Conservation (phyloP, 2,113 vertebrate genomes). For the Sialia sialis region DNA sequence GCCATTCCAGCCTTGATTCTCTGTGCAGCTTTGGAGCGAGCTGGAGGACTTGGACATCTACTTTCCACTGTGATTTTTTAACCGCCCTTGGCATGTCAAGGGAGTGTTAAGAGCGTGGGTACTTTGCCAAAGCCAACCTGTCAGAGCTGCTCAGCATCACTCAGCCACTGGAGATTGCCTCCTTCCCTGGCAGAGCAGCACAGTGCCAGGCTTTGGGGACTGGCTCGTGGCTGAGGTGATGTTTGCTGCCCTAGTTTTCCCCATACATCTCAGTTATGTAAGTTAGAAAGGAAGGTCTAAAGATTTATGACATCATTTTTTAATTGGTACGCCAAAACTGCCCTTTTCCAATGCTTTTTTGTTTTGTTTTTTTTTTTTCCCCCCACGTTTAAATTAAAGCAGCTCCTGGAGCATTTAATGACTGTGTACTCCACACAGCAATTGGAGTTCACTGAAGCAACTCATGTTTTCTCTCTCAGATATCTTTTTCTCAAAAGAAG, state of each 20-base stretch:
- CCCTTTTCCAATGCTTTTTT: not conserved
- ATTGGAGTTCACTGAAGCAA: slow-evolving; percentile 54
- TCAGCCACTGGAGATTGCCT: not conserved
- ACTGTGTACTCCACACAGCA: slow-evolving; percentile 34
- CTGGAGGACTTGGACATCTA: not conserved
- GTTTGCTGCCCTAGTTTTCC: not conserved
- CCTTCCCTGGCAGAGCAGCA: not conserved
- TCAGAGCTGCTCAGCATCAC: not conserved
- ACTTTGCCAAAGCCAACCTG: not conserved
- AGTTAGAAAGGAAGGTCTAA: not conserved
- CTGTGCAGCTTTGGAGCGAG: not conserved
- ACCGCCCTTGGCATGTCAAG: not conserved
- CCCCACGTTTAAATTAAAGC: slow-evolving; percentile 2
- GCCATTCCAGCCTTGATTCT: not conserved
- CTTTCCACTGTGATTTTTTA: not conserved
- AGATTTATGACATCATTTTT: slow-evolving; percentile 6
- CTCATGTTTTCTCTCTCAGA: slow-evolving; percentile 18
- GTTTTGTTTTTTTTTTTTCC: not conserved
- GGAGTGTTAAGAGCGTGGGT: not conserved
- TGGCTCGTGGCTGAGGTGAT: not conserved
- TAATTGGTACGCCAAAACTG: slow-evolving; percentile 30
- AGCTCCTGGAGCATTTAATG: slow-evolving; percentile 49
- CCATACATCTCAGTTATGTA: not conserved
- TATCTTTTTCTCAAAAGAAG: slow-evolving; percentile 1
- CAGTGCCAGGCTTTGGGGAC: not conserved